Percentiles rank a stretch among this genome's conserved stretches.
phyloP scores from a whole-genome alignment of 2,113 vertebrate genomes.

The Ictidomys tridecemlineatus region DNA sequence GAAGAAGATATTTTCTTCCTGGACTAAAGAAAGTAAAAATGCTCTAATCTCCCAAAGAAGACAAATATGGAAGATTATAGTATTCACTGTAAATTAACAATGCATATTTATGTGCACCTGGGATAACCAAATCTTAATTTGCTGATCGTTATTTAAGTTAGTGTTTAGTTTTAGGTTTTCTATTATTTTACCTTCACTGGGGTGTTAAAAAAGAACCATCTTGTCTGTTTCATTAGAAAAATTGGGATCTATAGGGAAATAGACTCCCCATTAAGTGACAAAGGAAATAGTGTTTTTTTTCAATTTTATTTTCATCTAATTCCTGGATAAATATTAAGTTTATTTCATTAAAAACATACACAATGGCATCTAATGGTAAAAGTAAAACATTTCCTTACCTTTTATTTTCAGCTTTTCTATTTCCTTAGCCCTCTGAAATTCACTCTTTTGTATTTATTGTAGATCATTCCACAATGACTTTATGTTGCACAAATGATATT shows the following conservation, averaged over 20 bases:
- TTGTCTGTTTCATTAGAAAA: neutral
- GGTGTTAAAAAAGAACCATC: neutral
- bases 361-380: neutral
- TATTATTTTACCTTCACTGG: neutral
- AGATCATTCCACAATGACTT: neutral
- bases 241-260: neutral
- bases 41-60: neutral
- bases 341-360: neutral
- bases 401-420: neutral
- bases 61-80: neutral
- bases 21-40: neutral
- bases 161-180: neutral
- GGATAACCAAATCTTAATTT: neutral
- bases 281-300: neutral
- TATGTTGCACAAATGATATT: neutral
- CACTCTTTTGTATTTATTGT: neutral
- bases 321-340: neutral
- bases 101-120: neutral
- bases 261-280: neutral
- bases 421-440: neutral
- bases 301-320: neutral
- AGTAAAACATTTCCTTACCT: neutral
- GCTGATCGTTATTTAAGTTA: neutral
- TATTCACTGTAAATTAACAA: neutral
- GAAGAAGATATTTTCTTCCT: conserved; percentile 49